Evolutionary conservation across 2,888 invertebrate species (phyloP).

Genomic region (Xylota segnis): DNA sequence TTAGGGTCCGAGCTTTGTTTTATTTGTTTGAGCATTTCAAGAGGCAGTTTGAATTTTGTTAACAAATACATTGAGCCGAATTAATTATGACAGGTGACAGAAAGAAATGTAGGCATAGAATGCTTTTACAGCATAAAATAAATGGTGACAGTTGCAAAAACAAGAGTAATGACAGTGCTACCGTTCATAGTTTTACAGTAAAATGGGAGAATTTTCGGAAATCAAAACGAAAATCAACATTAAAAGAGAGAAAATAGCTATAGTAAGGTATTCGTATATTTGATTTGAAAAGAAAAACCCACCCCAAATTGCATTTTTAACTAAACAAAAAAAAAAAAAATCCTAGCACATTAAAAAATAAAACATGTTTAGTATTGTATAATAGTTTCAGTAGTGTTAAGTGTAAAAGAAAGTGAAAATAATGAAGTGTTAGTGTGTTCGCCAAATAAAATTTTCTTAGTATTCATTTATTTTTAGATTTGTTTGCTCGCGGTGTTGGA

Average conservation of each 20-base stretch:
- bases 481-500: conserved; percentile 80
- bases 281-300: conserved; percentile 21
- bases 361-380: conserved; percentile 8
- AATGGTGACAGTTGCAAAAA: conserved; percentile 39
- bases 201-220: background rate
- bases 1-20: conserved; percentile 62
- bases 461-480: conserved; percentile 72
- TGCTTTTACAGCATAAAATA: conserved; percentile 16
- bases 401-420: conserved; percentile 61
- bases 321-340: too few relatives aligned
- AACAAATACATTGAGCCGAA: conserved; percentile 36
- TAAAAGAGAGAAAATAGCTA: conserved; percentile 18
- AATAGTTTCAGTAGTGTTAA: conserved; percentile 28
- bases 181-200: background rate
- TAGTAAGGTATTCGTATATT: conserved; percentile 3
- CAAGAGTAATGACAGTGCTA: conserved; percentile 35
- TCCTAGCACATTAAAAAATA: conserved; percentile 16
- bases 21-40: conserved; percentile 12
- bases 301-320: conserved; percentile 14
- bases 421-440: conserved; percentile 51
- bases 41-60: conserved; percentile 33
- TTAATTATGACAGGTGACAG: conserved; percentile 53
- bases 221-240: background rate
- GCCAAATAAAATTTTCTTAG: conserved; percentile 28
- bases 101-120: conserved; percentile 43